Conservation (phyloP, 2,113 vertebrate species). For the Alectura lathami region DNA sequence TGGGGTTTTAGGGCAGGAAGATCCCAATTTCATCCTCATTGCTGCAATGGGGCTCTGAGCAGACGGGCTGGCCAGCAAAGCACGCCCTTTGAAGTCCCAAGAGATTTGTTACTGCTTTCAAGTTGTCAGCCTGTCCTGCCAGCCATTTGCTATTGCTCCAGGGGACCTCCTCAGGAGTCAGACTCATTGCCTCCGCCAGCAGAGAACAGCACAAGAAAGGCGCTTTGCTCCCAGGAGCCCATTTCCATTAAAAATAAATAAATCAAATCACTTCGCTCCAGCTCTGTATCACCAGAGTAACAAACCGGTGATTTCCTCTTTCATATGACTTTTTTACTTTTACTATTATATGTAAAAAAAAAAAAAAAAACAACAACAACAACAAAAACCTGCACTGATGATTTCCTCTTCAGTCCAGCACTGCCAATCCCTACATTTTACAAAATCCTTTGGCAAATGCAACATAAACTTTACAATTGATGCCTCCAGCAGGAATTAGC, state of each 20-base stretch:
- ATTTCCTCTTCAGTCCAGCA: neutral
- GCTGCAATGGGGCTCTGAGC: neutral
- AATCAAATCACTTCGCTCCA: neutral
- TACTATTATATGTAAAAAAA: neutral
- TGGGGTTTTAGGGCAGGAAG: neutral
- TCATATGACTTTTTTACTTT: no score
- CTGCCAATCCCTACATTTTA: neutral
- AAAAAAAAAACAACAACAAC: no score
- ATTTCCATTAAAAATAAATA: no score
- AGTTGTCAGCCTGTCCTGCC: neutral
- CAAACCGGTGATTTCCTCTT: neutral
- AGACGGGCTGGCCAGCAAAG: neutral
- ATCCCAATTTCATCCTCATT: neutral
- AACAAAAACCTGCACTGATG: no score
- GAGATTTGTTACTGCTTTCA: slow-evolving; percentile 10
- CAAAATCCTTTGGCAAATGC: neutral
- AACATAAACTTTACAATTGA: neutral
- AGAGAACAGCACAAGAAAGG: neutral
- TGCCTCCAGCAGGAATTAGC: neutral
- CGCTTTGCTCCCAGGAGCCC: neutral
- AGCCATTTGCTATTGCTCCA: neutral
- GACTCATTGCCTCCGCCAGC: neutral
- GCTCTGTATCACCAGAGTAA: neutral
- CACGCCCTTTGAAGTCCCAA: neutral
- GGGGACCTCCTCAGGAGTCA: neutral